Evolutionary conservation across 2,888 invertebrate genomes (phyloP).

Genomic region (Chrysolina haemoptera): DNA sequence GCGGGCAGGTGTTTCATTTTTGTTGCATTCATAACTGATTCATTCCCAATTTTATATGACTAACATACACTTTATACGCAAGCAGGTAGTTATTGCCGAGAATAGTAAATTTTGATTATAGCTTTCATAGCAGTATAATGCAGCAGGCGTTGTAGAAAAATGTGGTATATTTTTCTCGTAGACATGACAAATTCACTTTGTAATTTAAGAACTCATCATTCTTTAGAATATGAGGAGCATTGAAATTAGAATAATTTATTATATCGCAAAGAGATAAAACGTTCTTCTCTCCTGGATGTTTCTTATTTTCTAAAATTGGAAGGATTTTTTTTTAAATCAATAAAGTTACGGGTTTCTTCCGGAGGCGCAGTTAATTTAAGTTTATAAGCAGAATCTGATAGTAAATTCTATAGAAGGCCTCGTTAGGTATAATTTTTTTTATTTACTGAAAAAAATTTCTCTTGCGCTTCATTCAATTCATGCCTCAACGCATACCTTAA

Average conservation of each 20-base stretch:
- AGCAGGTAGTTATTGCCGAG: constrained; percentile 18
- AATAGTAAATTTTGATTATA: constrained; percentile 19
- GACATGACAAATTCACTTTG: background rate
- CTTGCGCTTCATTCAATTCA: too few species aligned
- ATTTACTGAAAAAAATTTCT: too few species aligned
- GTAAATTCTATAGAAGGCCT: too few species aligned
- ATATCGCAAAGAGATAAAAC: too few species aligned
- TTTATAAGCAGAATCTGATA: too few species aligned
- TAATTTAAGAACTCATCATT: background rate
- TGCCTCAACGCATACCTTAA: too few species aligned
- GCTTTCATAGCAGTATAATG: constrained; percentile 10
- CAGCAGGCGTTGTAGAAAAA: background rate
- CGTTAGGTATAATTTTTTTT: too few species aligned
- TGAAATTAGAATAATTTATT: background rate
- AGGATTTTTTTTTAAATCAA: too few species aligned
- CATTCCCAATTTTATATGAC: constrained; percentile 19
- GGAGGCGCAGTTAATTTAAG: too few species aligned
- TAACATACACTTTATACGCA: constrained; percentile 13
- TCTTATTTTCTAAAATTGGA: too few species aligned
- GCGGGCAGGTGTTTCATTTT: constrained; percentile 2
- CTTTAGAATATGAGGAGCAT: background rate
- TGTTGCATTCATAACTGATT: constrained; percentile 15
- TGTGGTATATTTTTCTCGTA: constrained; percentile 3
- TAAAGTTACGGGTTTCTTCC: too few species aligned
- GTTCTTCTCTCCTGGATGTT: too few species aligned